Conservation (phyloP, 2,888 invertebrate species). For the Drosophila subsilvestris region DNA sequence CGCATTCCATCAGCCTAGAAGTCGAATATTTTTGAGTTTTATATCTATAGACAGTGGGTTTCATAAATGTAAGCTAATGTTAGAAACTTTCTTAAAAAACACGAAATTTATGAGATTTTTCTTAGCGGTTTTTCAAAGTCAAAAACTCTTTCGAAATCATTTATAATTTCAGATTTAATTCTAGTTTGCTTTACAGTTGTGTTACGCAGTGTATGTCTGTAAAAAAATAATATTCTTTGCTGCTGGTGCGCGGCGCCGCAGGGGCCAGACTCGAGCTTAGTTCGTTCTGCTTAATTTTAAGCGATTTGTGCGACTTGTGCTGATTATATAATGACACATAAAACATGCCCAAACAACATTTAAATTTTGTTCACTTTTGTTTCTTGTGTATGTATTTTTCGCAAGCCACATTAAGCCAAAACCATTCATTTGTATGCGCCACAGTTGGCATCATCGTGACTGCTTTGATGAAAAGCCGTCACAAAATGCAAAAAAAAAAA, state of each 20-base stretch:
- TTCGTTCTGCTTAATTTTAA: slow-evolving; percentile 59
- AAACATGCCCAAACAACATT: slow-evolving; percentile 72
- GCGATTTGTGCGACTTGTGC: slow-evolving; percentile 72
- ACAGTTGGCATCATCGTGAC: slow-evolving; percentile 61
- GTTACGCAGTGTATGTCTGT: slow-evolving; percentile 9
- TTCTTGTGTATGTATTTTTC: slow-evolving; percentile 21
- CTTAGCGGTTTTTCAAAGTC: no score
- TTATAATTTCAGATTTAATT: neutral
- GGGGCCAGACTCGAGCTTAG: slow-evolving; percentile 29
- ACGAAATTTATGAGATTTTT: no score
- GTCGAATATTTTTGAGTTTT: slow-evolving; percentile 13
- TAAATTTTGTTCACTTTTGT: slow-evolving; percentile 53
- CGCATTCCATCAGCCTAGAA: slow-evolving; percentile 32
- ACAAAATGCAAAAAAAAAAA: slow-evolving; percentile 31
- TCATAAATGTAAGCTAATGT: slow-evolving; percentile 12
- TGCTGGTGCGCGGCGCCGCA: slow-evolving; percentile 15
- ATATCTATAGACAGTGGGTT: slow-evolving; percentile 21
- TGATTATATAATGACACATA: slow-evolving; percentile 76
- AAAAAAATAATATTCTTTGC: slow-evolving; percentile 16
- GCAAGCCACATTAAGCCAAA: slow-evolving; percentile 42
- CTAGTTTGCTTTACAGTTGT: neutral
- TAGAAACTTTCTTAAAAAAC: neutral
- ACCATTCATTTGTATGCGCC: slow-evolving; percentile 58
- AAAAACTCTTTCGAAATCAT: neutral
- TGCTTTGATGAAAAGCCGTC: slow-evolving; percentile 75